Evolutionary conservation across 1,140 invertebrate genomes (phyloP).

Genomic region (Heliothis virescens): DNA sequence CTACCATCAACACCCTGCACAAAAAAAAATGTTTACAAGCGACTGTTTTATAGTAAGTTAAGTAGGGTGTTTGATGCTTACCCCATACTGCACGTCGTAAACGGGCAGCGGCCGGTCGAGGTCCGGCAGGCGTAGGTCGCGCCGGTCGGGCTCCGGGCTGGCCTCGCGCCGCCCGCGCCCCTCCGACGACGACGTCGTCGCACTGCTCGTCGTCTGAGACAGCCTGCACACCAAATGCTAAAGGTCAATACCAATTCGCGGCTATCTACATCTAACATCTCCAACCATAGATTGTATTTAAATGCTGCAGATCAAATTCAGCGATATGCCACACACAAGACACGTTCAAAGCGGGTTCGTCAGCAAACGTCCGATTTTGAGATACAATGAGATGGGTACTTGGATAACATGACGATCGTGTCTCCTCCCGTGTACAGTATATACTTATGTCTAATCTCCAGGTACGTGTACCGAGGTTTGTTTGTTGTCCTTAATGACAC

Average conservation of each 20-base stretch:
- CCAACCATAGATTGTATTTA: conserved; percentile 14
- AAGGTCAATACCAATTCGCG: conserved; percentile 1
- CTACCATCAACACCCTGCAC: no score
- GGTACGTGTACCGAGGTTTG: conserved; percentile 36
- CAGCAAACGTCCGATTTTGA: conserved; percentile 34
- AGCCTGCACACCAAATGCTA: conserved; percentile 71
- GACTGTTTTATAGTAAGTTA: no score
- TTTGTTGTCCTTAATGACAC: conserved; percentile 39
- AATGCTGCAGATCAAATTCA: conserved; percentile 8
- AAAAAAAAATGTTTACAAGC: no score
- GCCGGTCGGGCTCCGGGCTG: conserved; percentile 73
- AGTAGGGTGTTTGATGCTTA: conserved; percentile 56
- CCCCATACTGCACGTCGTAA: conserved; percentile 87
- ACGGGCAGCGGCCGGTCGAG: conserved; percentile 82
- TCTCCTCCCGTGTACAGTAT: conserved; percentile 20
- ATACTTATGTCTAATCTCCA: conserved; percentile 26
- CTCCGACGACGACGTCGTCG: conserved; percentile 85
- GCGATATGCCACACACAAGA: conserved; percentile 8
- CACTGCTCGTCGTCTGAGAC: conserved; percentile 87
- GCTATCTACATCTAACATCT: conserved; percentile 12
- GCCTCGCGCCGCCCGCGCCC: conserved; percentile 75
- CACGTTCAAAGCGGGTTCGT: conserved; percentile 12
- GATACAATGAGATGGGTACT: conserved; percentile 35
- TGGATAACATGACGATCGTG: conserved; percentile 31
- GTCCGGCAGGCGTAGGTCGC: conserved; percentile 76